A percentile compares a stretch with the other conserved stretches of the same genome.
Conservation (phyloP, 2,797 vertebrate genomes). For the Oceanodroma leucorhoa region DNA sequence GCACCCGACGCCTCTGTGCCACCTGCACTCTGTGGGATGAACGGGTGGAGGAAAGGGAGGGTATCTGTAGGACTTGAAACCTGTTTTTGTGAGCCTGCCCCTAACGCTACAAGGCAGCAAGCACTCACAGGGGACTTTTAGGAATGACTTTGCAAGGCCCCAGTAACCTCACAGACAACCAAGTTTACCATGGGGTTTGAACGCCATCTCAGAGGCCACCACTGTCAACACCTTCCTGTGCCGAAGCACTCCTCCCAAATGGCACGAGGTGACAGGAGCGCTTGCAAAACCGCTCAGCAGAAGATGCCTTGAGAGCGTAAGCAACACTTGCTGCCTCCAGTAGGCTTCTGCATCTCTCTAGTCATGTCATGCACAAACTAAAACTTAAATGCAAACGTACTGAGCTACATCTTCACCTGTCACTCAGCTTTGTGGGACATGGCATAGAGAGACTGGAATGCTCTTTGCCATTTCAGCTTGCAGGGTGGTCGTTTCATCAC, state of each 20-base stretch:
- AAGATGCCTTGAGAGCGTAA: background rate
- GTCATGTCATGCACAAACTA: rapidly evolving
- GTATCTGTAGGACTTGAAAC: rapidly evolving
- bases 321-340: background rate
- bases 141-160: background rate
- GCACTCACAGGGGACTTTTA: rapidly evolving
- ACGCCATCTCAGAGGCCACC: background rate
- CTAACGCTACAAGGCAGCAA: background rate
- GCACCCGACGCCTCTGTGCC: background rate
- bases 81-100: background rate
- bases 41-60: rapidly evolving
- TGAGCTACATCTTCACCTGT: rapidly evolving
- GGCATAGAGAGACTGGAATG: background rate
- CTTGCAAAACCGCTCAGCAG: background rate
- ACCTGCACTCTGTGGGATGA: rapidly evolving
- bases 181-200: background rate
- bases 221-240: background rate
- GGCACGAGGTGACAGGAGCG: rapidly evolving
- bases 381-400: background rate
- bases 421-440: rapidly evolving
- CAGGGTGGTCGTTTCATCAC: rapidly evolving
- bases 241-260: background rate
- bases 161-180: background rate
- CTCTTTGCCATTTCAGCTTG: background rate
- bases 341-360: background rate